Evolutionary conservation across 2,888 invertebrate species (phyloP), one percentile per base, ranked within the genome.

Genomic region (Nemurella pictetii): DNA sequence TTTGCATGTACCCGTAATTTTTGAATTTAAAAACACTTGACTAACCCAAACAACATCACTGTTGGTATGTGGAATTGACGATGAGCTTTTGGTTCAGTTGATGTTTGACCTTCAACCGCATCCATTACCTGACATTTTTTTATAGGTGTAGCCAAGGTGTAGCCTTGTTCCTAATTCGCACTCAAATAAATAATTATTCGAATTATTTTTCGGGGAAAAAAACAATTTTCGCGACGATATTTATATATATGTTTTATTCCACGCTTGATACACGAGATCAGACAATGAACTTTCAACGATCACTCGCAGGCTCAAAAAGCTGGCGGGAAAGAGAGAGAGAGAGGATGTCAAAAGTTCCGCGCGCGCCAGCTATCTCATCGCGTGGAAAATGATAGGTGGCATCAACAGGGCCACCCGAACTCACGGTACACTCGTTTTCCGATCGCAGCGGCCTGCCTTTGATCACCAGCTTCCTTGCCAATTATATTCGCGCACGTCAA

Each of bases 311-410:
- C 26, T 28, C 27, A 75, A n/a, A 75, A 28, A 75, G 75, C 75
- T 25, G 75, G 20, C 15, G 1, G 1, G 55, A n/a, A n/a, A 36
- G 15, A 36, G 55, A 9, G 9, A 36, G 7, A n/a, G 75, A 75
- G 28, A 75, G 25, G 26, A 75, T 75, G 75, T 75, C 27, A 75
- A 75, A 75, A 75, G 75, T 75, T 75, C 1, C 28, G 75, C 26
- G 75, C 7, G 75, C 12, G 75, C 26, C 9, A 36, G 15, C 15
- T 15, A 15, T 36, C 55, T 75, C 26, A 12, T 75, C 25, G 75
- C n/a, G 26, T 28, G 75, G 26, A 28, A 75, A 75, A 75, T 75
- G 75, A 75, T 75, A 27, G 75, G 75, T 75, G 75, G 75, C 75
- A 75, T 75, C 75, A 75, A 75, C 75, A 75, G 26, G 25, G 55